Conservation (phyloP, 2,797 vertebrate species). For the Sebastes aleutianus region DNA sequence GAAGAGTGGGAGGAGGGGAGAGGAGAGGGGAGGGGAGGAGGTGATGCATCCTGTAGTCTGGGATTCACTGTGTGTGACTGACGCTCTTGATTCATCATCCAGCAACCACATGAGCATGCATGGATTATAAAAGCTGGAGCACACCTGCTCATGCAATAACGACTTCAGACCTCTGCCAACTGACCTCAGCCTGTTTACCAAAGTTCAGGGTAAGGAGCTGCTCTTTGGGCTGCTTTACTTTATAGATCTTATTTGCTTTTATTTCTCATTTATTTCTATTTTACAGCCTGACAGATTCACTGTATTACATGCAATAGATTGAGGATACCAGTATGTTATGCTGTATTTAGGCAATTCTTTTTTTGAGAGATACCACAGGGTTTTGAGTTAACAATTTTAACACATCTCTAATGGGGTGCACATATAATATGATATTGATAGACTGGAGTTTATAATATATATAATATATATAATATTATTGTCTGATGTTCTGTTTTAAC, state of each 20-base stretch:
- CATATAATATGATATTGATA: background rate
- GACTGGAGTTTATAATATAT: background rate
- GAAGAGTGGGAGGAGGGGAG: conserved; percentile 55
- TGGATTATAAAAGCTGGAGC: conserved; percentile 76
- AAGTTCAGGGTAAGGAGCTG: conserved; percentile 71
- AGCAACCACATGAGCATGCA: conserved; percentile 43
- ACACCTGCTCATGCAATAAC: conserved; percentile 61
- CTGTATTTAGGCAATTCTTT: no score
- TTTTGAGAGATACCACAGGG: background rate
- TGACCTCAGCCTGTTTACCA: conserved; percentile 64
- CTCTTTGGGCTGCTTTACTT: background rate
- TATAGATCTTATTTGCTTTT: background rate
- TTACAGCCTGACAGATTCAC: background rate
- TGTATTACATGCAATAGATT: background rate
- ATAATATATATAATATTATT: no score
- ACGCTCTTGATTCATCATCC: conserved; percentile 77
- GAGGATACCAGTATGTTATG: background rate
- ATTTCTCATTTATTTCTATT: background rate
- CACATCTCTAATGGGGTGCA: background rate
- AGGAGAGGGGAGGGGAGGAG: conserved; percentile 9
- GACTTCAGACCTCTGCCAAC: conserved; percentile 53
- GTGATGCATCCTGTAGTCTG: conserved; percentile 51
- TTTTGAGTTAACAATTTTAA: background rate
- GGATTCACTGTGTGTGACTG: conserved; percentile 61
- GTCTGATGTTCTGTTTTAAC: no score